Evolutionary conservation across 2,888 invertebrate genomes (phyloP).

Genomic region (Diarsia rubi): DNA sequence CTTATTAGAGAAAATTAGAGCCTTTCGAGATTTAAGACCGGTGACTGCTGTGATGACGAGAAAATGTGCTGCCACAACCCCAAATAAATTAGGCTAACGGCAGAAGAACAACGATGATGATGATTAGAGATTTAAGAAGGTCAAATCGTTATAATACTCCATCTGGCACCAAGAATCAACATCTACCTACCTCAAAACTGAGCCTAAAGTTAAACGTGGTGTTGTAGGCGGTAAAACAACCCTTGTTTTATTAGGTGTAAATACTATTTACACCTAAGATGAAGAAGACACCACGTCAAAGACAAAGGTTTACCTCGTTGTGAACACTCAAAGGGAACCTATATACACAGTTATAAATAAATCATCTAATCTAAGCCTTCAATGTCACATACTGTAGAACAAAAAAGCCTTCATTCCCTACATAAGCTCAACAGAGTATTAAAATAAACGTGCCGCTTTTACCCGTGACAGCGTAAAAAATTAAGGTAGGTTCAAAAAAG

Average conservation of each 20-base stretch:
- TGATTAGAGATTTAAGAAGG: not conserved
- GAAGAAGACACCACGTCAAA: constrained; percentile 2
- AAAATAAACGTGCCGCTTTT: constrained; percentile 16
- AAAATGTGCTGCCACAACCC: too few species aligned
- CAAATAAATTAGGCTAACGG: too few species aligned
- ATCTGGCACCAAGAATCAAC: not conserved
- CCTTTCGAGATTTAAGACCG: not conserved
- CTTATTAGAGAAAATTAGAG: too few species aligned
- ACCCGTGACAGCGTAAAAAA: constrained; percentile 9
- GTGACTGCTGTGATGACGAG: too few species aligned
- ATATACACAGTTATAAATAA: constrained; percentile 4
- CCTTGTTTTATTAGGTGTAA: not conserved
- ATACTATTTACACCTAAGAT: too few species aligned
- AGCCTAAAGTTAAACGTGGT: not conserved
- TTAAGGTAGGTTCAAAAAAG: constrained; percentile 11
- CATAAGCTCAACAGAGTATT: not conserved
- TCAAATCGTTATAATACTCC: too few species aligned
- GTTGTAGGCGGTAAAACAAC: not conserved
- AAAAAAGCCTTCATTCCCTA: constrained; percentile 12
- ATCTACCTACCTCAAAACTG: not conserved
- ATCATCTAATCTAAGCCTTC: constrained; percentile 14
- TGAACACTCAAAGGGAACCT: constrained; percentile 11
- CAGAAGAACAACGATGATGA: too few species aligned
- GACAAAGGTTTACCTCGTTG: constrained; percentile 8
- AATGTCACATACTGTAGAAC: not conserved